Evolutionary conservation across 2,113 vertebrate genomes (phyloP), one percentile per base, ranked within the genome.

Genomic region (Drymodes brunneopygia): DNA sequence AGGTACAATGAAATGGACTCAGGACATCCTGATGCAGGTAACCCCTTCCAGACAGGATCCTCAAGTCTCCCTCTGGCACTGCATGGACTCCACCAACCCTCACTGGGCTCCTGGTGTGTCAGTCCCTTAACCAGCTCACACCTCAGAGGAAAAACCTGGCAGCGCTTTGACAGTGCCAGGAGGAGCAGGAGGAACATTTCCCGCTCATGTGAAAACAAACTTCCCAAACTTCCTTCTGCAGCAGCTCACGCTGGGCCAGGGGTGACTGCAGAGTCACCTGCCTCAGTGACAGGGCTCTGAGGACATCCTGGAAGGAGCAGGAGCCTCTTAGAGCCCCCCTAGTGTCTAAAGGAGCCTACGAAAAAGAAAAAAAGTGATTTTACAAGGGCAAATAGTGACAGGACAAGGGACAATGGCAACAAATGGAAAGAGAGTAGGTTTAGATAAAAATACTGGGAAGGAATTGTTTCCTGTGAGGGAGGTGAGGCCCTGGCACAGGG

Each of bases 201-300:
- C 31, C 42, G 64, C 33, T 69, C 35, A 0, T 6, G 18, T 25
- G 42, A 40, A 44, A 83, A 50, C 6, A 48, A 51, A 19, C 6
- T 38, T 60, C 42, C 31, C 38, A 48, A 51, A 19, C 6, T 38
- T 60, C 42, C 31, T 35, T 35, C 38, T 1, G 7, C 54, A 90
- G 58, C 8, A 24, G 71, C 23, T 82, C 33, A 5, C 0, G 0
- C 29, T 20, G 62, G 48, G 56, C 29, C n/a, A 57, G 35, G 35
- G 61, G 40, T 17, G 27, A 22, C 42, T 45, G 27, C n/a, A 73
- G 33, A 29, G 9, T 21, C 61, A 54, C 4, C 21, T 40, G n/a
- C 36, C 38, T 2, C 2, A 19, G 45, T 42, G 25, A 36, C 27
- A 1, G 0, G 24, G 60, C 36, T 48, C 77, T 42, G 27, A 22